A percentile compares a stretch with the other conserved stretches of the same genome.
phyloP scores from a whole-genome alignment of 2,797 vertebrate genomes.

The Acanthurus lineatus region DNA sequence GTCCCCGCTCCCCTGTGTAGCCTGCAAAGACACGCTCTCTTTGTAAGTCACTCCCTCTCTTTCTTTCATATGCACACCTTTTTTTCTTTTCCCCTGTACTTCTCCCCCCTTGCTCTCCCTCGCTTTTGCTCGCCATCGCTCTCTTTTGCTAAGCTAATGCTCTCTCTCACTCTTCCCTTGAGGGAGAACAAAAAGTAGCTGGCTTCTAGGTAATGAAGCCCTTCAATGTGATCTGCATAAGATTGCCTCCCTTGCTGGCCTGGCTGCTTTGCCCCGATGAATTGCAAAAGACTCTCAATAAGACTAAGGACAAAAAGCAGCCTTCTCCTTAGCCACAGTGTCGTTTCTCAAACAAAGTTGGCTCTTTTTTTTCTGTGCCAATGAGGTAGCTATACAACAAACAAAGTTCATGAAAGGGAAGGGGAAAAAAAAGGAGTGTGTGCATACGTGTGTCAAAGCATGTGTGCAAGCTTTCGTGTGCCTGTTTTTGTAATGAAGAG shows the following conservation, averaged over 20 bases:
- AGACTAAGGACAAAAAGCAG: conserved; percentile 74
- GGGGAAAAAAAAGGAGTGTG: conserved; percentile 58
- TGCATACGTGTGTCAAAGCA: conserved; percentile 32
- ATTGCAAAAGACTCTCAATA: conserved; percentile 74
- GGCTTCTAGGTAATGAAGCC: conserved; percentile 84
- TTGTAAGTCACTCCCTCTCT: conserved; percentile 43
- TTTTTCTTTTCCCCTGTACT: conserved; percentile 29
- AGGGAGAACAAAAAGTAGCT: conserved; percentile 76
- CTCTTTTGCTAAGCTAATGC: conserved; percentile 69
- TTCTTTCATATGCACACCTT: conserved; percentile 30
- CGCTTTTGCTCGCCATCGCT: conserved; percentile 33
- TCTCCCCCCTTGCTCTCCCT: conserved; percentile 16
- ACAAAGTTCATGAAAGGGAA: conserved; percentile 72
- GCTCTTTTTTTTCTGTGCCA: conserved; percentile 23
- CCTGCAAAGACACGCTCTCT: conserved; percentile 50
- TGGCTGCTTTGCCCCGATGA: conserved; percentile 63
- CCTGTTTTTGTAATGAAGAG: conserved; percentile 37
- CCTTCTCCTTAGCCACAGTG: conserved; percentile 49
- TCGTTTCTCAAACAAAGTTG: conserved; percentile 70
- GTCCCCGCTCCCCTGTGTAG: conserved; percentile 50
- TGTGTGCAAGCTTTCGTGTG: conserved; percentile 20
- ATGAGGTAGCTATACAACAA: conserved; percentile 64
- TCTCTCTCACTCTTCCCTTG: conserved; percentile 72
- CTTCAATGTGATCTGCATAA: conserved; percentile 82
- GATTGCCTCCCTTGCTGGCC: conserved; percentile 71